Conservation (phyloP, 2,888 invertebrate species). For the Hesperia comma region DNA sequence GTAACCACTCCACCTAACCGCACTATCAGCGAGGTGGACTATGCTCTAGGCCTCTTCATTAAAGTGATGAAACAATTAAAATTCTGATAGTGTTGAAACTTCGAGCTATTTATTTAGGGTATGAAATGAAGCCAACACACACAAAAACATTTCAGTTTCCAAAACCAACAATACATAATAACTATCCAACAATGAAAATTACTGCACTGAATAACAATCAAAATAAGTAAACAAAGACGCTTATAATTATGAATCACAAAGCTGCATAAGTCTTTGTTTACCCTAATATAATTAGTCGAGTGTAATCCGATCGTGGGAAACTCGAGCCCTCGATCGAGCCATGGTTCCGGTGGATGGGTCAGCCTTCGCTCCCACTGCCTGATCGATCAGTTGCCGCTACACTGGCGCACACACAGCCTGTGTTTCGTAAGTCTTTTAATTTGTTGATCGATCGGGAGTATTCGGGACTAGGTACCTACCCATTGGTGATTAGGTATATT, state of each 20-base stretch:
- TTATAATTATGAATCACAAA: neutral
- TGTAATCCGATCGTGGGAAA: slow-evolving; percentile 33
- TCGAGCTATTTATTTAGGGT: too few relatives aligned
- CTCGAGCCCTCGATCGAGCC: slow-evolving; percentile 12
- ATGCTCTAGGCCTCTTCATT: too few relatives aligned
- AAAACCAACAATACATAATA: too few relatives aligned
- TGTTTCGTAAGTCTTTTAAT: slow-evolving; percentile 25
- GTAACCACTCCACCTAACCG: too few relatives aligned
- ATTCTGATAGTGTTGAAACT: too few relatives aligned
- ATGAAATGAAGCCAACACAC: too few relatives aligned
- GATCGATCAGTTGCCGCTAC: slow-evolving; percentile 21
- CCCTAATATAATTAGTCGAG: slow-evolving; percentile 14
- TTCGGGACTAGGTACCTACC: too few relatives aligned
- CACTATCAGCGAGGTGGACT: too few relatives aligned
- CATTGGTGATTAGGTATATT: neutral
- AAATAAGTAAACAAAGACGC: slow-evolving; percentile 2
- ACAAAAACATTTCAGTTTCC: too few relatives aligned
- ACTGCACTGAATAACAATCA: neutral
- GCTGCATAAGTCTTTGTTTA: slow-evolving; percentile 20
- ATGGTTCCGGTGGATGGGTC: slow-evolving; percentile 30
- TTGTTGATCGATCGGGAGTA: neutral
- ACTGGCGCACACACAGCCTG: slow-evolving; percentile 26
- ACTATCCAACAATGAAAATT: too few relatives aligned
- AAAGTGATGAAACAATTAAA: too few relatives aligned
- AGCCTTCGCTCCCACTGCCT: slow-evolving; percentile 1